These are phyloP conservation scores for Gymnobelideus leadbeateri DNA, from an alignment of 2,113 vertebrate genomes.

Conservation along the genomic window DNA sequence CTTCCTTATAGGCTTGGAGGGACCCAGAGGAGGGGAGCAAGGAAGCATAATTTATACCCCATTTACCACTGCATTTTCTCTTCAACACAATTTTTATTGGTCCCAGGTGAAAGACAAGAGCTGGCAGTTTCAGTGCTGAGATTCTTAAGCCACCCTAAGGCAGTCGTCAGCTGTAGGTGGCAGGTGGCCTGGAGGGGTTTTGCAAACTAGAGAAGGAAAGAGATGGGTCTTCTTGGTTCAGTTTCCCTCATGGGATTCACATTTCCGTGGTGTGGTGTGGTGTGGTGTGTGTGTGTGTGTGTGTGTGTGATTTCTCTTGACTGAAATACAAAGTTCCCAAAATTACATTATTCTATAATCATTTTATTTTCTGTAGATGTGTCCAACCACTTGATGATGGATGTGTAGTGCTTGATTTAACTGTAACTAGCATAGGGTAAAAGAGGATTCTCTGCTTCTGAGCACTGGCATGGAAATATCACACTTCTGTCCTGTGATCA, in stretches of 20 bases:
- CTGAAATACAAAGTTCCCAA: neutral
- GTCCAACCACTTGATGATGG: neutral
- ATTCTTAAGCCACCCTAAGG: conserved; percentile 61
- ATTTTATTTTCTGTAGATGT: neutral
- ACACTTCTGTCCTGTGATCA: neutral
- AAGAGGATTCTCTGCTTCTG: neutral
- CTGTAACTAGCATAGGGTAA: neutral
- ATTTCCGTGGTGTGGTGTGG: neutral
- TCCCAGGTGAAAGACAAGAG: conserved; percentile 79
- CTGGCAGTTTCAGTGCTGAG: conserved; percentile 74
- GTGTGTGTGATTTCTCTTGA: neutral
- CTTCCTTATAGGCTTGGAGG: conserved; percentile 68
- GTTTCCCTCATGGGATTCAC: neutral
- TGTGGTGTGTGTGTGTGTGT: neutral
- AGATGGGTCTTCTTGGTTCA: neutral
- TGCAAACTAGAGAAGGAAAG: neutral
- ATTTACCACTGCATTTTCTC: conserved; percentile 79
- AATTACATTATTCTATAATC: neutral
- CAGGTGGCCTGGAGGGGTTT: conserved; percentile 70
- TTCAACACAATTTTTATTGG: conserved; percentile 81
- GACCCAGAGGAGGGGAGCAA: conserved; percentile 62
- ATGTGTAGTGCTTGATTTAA: neutral
- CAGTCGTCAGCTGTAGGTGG: conserved; percentile 61
- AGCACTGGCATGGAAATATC: neutral
- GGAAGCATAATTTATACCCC: conserved; percentile 81